Evolutionary conservation across 2,113 vertebrate species (phyloP).

Genomic region (Baryphthengus martii): DNA sequence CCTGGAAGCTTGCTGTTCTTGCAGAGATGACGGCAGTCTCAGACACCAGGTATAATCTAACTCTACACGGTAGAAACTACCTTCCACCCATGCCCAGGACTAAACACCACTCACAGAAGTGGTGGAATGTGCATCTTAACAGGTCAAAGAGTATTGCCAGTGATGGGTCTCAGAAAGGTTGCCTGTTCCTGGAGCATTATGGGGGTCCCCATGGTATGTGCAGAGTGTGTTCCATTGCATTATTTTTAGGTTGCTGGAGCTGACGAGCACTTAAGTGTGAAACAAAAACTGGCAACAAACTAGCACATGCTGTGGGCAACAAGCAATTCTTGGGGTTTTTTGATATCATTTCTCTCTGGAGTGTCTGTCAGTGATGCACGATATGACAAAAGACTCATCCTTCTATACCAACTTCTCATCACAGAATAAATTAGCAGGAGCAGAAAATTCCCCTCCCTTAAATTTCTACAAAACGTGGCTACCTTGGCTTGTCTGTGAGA

Average conservation of each 20-base stretch:
- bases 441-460: background rate
- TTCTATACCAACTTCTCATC: background rate
- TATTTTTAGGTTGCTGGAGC: background rate
- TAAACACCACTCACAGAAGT: fast-evolving
- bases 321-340: background rate
- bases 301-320: background rate
- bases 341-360: background rate
- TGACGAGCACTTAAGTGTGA: background rate
- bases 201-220: background rate
- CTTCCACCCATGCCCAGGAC: background rate
- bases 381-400: background rate
- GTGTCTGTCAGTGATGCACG: background rate
- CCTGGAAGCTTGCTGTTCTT: background rate
- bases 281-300: background rate
- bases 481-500: background rate
- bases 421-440: background rate
- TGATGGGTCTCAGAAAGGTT: background rate
- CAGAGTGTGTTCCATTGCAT: background rate
- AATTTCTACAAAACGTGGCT: background rate
- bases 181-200: background rate
- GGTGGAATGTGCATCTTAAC: background rate
- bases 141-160: background rate
- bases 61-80: background rate
- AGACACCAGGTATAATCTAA: too few relatives aligned
- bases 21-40: background rate